Conservation (phyloP, 2,113 vertebrate genomes). For the Myrmecobius fasciatus region DNA sequence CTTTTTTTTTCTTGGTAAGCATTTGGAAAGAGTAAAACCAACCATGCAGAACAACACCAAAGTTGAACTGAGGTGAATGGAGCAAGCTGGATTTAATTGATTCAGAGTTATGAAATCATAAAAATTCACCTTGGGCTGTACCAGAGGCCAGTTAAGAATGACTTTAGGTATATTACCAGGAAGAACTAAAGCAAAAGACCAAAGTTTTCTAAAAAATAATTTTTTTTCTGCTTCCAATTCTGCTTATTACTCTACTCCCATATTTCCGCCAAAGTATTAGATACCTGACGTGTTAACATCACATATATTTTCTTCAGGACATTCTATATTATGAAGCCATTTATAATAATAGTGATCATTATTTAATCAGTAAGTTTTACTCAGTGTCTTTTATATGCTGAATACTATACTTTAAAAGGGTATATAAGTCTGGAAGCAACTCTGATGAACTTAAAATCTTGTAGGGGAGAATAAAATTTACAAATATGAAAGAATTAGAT, state of each 20-base stretch:
- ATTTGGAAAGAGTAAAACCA: neutral
- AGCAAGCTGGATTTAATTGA: neutral
- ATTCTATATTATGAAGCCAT: neutral
- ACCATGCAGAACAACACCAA: neutral
- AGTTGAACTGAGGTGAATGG: neutral
- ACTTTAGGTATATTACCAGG: neutral
- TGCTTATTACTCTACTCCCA: neutral
- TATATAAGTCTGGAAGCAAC: neutral
- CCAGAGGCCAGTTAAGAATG: neutral
- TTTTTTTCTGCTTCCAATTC: neutral
- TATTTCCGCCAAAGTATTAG: neutral
- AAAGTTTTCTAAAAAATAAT: neutral
- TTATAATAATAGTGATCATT: neutral
- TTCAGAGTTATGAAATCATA: slow-evolving; percentile 6
- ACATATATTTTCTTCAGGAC: neutral
- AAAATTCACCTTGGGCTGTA: neutral
- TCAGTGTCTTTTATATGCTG: neutral
- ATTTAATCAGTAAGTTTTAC: neutral
- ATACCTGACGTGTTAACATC: neutral
- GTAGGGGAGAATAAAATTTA: neutral
- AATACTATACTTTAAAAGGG: neutral
- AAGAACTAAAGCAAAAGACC: neutral
- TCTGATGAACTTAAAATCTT: neutral
- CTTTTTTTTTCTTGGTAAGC: neutral
- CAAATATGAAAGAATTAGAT: neutral